phyloP scores from a whole-genome alignment of 2,797 vertebrate species.

The Hydrolagus colliei region DNA sequence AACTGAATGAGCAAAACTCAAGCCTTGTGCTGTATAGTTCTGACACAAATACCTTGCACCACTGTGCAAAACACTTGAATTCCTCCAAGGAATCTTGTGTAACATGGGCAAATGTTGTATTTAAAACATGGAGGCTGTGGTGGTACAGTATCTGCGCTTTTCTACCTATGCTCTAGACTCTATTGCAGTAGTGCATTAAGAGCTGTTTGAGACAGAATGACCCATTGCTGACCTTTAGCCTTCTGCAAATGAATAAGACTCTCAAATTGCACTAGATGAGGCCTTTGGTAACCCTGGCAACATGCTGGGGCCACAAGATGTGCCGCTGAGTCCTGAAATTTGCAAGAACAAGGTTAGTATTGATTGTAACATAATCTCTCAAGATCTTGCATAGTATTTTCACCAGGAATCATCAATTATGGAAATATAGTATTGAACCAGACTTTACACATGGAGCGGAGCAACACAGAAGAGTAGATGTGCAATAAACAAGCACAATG shows the following conservation, averaged over 20 bases:
- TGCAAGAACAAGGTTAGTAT: conserved; percentile 21
- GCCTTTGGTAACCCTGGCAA: conserved; percentile 19
- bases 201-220: not conserved
- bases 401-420: conserved; percentile 3
- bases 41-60: not conserved
- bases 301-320: not conserved
- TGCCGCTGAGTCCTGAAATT: not conserved
- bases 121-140: not conserved
- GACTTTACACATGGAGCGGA: not conserved
- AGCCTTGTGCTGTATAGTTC: not conserved
- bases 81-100: not conserved
- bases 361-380: conserved; percentile 1
- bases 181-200: not conserved
- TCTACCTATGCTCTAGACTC: not conserved
- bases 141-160: not conserved
- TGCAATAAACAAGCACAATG: not conserved
- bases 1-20: no score
- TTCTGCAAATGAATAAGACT: not conserved
- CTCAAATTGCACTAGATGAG: not conserved
- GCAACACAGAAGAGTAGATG: not conserved
- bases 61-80: not conserved
- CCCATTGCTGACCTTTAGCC: not conserved
- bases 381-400: not conserved
- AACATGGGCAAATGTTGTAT: not conserved
- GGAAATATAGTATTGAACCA: conserved; percentile 11